Conservation (phyloP, 2,113 vertebrate species). For the Seriola dumerili region DNA sequence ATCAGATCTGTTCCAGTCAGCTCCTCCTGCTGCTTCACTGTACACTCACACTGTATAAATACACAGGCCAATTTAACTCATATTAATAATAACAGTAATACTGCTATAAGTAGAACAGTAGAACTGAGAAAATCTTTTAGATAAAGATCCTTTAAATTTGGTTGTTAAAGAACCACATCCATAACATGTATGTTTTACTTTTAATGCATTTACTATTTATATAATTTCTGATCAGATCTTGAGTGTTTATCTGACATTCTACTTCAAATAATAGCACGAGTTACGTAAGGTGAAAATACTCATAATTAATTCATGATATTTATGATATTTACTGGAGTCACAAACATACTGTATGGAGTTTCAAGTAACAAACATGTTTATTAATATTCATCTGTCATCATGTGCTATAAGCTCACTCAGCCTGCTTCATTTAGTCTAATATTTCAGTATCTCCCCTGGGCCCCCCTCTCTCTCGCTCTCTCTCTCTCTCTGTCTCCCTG, state of each 20-base stretch:
- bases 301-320: not conserved
- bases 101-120: not conserved
- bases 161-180: too few species aligned
- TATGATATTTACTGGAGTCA: not conserved
- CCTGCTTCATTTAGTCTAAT: constrained; percentile 73
- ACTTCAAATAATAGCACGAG: not conserved
- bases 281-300: not conserved
- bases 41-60: not conserved
- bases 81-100: not conserved
- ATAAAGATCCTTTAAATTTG: too few species aligned
- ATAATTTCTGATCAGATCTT: not conserved
- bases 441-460: constrained; percentile 72
- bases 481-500: constrained; percentile 57
- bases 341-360: constrained; percentile 20
- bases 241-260: not conserved
- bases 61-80: not conserved
- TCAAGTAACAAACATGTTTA: constrained; percentile 33
- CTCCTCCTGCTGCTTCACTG: constrained; percentile 49
- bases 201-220: too few species aligned
- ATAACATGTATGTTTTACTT: too few species aligned
- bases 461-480: constrained; percentile 27
- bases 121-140: too few species aligned
- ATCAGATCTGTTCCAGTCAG: constrained; percentile 56
- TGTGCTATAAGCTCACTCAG: constrained; percentile 51
- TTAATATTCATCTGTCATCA: constrained; percentile 56